Percentiles rank a stretch among this genome's conserved stretches.
These are phyloP conservation scores for Bicyclus anynana DNA, from an alignment of 1,140 invertebrate species.

Conservation along the genomic window DNA sequence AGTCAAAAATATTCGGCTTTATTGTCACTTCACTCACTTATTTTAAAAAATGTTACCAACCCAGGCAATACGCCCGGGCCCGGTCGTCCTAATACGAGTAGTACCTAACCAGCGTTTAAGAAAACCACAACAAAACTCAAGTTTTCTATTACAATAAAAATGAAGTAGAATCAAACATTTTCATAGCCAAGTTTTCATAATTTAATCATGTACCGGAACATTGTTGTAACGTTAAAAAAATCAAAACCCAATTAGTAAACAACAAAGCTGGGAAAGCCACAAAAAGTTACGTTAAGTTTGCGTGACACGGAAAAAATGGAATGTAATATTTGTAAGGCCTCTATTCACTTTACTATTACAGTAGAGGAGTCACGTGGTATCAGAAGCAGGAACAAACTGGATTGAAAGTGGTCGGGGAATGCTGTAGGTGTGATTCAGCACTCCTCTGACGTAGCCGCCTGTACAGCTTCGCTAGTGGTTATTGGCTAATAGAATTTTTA, in stretches of 20 bases:
- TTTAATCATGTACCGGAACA: background rate
- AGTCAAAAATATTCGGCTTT: too few species aligned
- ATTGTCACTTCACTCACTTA: too few species aligned
- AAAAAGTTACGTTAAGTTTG: background rate
- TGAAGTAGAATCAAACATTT: too few species aligned
- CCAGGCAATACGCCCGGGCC: too few species aligned
- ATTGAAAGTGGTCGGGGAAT: constrained; percentile 35
- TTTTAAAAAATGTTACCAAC: too few species aligned
- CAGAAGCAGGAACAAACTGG: constrained; percentile 34
- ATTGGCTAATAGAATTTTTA: background rate
- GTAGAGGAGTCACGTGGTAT: constrained; percentile 31
- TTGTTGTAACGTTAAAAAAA: background rate
- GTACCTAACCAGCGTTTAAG: too few species aligned
- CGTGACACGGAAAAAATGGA: background rate
- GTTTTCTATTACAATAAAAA: too few species aligned
- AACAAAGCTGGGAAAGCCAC: background rate
- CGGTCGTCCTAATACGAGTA: too few species aligned
- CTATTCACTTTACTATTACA: constrained; percentile 21
- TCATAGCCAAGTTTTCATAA: background rate
- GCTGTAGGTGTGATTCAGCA: constrained; percentile 40
- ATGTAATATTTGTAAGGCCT: constrained; percentile 10
- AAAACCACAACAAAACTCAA: too few species aligned
- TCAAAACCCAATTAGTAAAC: background rate
- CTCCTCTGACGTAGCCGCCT: constrained; percentile 33
- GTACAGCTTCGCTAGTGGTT: background rate